Base-by-base conservation (phyloP, 2,888 invertebrate genomes). In the Ptycholaimellus sp. region DNA sequence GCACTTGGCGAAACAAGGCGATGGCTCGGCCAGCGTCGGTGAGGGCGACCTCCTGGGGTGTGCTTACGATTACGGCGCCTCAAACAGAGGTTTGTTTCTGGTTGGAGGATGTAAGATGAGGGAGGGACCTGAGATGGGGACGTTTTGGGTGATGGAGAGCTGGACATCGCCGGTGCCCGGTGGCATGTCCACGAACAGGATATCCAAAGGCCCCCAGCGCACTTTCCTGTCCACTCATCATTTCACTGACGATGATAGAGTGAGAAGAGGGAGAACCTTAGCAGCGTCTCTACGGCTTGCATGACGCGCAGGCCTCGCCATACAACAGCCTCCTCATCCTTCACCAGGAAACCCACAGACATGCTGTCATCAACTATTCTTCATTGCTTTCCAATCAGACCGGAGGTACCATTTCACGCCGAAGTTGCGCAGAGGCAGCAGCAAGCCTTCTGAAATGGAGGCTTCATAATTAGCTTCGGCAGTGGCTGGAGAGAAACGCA, bases 261-360 rank as follows among this genome's bases (percentile, higher is more conserved):
- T n/a, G n/a, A n/a, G n/a, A 20, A 37, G 17, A 13, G 11, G 23
- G 23, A 14, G 11, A 38, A 6, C 4, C 4, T 4, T 22, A 85
- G 66, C 20, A 90, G 62, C 47, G 76, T 72, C 47, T 85, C 76
- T 39, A 90, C 59, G 0, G 87, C 87, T 44, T 78, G 79, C 85
- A 87, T 90, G 36, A 90, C 85, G 74, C 90, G 78, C 17, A 85
- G 69, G 0, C 90, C 90, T 44, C 90, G 70, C 90, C 90, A 93
- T 22, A 90, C 74, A 9, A 85, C 72, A 0, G 90, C 76, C 7
- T 76, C 70, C 43, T 73, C 73, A 40, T 79, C 72, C n/a, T 73
- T 71, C 2, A 82, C 74, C 17, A 90, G 62, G 56, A 85, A 73
- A 3, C 85, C 87, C 78, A 90, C 85, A 3, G 87, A 90, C 74